Evolutionary conservation across 2,797 vertebrate genomes (phyloP), one percentile per base, ranked within the genome.

Genomic region (Myotis pilosus): DNA sequence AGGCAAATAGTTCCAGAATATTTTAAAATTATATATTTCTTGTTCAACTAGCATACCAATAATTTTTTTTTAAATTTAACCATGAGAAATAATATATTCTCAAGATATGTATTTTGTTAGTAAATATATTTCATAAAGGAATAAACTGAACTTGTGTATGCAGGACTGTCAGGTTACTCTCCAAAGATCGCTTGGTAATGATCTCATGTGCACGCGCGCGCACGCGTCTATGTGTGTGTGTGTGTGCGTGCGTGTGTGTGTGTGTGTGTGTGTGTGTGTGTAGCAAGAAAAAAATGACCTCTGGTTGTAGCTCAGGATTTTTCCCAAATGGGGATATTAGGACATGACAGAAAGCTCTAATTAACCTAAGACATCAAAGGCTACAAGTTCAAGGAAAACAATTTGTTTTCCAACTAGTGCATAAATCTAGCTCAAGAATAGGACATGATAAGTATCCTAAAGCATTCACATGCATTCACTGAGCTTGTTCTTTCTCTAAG

Each of bases 371-470:
- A 86, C 57, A 10, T 6, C 17, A 71, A 94, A 90, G 69, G 12
- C 15, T 53, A 38, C 25, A 38, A 66, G 13, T 60, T 92, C 25
- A 71, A 88, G 44, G 4, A 57, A 91, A 92, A 93, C 33, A 57
- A 94, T 92, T 76, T 88, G 20, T 90, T 92, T 71, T 12, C 10
- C 6, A 89, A 66, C 2, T 68, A 55, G 2, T 22, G 7, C 71
- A 44, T 91, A 93, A 92, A 87, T 82, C 55, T 49, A 91, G 1
- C 30, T 76, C 47, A 87, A 60, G 36, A 94, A 82, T n/a, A 79
- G 9, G 22, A 79, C 28, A 81, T 33, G 28, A 72, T 64, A 49
- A 66, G 28, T 83, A 41, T 81, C 62, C 49, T 68, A 74, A 72
- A 10, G 23, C 57, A 64, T 78, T 76, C 30, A 25, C 16, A 16